phyloP scores from a whole-genome alignment of 2,113 vertebrate species.

The Lophura nycthemera region DNA sequence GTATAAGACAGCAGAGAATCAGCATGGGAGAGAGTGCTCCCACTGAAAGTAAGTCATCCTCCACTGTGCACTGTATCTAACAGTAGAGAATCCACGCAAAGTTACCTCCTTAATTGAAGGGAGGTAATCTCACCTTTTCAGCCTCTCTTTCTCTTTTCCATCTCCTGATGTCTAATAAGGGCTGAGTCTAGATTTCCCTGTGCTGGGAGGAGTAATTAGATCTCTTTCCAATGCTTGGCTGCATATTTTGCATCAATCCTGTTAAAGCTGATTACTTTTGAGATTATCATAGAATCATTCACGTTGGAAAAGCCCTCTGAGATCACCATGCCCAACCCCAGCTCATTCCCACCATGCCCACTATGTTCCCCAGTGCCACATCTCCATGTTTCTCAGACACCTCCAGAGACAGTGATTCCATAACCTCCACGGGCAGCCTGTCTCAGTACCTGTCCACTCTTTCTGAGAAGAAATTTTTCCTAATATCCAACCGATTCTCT shows the following conservation, averaged over 20 bases:
- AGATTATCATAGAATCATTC: neutral
- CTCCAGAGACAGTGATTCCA: too few species aligned
- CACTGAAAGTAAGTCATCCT: neutral
- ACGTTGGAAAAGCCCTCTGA: too few species aligned
- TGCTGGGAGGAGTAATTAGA: neutral
- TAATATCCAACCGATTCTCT: neutral
- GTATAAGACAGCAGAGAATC: neutral
- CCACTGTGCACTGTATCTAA: neutral
- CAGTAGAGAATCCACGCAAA: constrained; percentile 4
- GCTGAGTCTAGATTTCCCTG: neutral
- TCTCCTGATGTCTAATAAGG: neutral
- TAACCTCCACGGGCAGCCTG: too few species aligned
- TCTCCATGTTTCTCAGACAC: too few species aligned
- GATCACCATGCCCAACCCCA: too few species aligned
- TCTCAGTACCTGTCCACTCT: too few species aligned
- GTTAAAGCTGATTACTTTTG: neutral
- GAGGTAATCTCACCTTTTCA: neutral
- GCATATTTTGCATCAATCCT: neutral
- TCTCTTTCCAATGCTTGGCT: neutral
- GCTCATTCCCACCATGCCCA: too few species aligned
- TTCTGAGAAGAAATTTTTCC: too few species aligned
- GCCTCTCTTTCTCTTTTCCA: neutral
- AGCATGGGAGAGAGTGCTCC: neutral
- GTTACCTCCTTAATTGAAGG: neutral
- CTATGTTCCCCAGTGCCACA: too few species aligned